Evolutionary conservation across 2,888 invertebrate species (phyloP).

Genomic region (Chironomus tentans): DNA sequence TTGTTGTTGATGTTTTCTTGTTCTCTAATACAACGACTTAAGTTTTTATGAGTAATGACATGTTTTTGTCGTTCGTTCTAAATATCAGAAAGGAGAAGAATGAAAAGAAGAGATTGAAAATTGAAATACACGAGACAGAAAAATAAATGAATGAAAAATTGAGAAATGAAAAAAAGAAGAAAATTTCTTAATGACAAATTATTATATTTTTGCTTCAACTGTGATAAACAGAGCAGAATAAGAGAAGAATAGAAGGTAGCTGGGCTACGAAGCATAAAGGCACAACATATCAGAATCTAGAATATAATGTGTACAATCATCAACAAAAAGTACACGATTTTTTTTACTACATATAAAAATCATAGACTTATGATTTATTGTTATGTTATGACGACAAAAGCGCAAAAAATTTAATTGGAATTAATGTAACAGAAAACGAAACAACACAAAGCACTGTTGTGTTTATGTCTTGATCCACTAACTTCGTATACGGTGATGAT

Average conservation of each 20-base stretch:
- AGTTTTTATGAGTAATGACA: no score
- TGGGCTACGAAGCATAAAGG: constrained; percentile 14
- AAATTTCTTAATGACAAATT: constrained; percentile 26
- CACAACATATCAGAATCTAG: neutral
- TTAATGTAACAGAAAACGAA: neutral
- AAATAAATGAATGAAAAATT: neutral
- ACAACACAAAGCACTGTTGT: neutral
- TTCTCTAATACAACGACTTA: neutral
- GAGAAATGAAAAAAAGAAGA: neutral
- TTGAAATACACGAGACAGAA: neutral
- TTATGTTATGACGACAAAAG: neutral
- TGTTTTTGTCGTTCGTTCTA: neutral
- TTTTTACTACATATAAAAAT: neutral
- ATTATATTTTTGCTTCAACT: neutral
- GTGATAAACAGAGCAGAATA: constrained; percentile 25
- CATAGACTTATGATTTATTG: neutral
- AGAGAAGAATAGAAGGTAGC: constrained; percentile 7
- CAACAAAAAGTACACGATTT: neutral
- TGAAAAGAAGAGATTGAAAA: neutral
- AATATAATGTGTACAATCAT: neutral
- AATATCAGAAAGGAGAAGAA: neutral
- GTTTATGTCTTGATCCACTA: neutral
- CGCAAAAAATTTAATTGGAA: neutral
- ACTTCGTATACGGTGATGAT: neutral
- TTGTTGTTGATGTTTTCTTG: neutral